Base-by-base conservation (phyloP, 2,113 vertebrate species). In the Hucho hucho region DNA sequence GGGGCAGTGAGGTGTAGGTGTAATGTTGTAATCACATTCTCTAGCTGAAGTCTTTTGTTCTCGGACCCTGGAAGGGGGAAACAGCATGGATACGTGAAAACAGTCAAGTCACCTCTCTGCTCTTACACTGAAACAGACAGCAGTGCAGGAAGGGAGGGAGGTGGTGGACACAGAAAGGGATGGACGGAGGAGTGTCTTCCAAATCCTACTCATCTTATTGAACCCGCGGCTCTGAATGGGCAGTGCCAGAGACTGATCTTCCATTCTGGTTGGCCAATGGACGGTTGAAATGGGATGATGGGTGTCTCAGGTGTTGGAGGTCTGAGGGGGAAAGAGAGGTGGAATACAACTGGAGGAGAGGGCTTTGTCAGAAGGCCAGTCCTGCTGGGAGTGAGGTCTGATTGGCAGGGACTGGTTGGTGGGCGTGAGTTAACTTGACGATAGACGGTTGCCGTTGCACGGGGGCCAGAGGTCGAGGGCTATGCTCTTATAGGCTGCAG, bases 401-500 rank as follows among this genome's bases (percentile, higher is more conserved):
- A 79, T 37, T 73, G 59, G 61, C n/a, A 61, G 79, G 37, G 29
- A 74, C 71, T 75, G 49, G 37, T 28, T 26, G 16, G 56, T 69
- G 63, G 43, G 29, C 6, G 75, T 77, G 59, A 56, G 73, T 69
- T 24, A 73, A 53, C 49, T 53, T 74, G 81, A 37, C 0, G 14
- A 22, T 13, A 78, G 76, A 69, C 12, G n/a, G 26, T 9, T 12
- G 25, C 65, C 18, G 24, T 56, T 25, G 77, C 22, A 67, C 70
- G 59, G 63, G 76, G 82, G 66, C 13, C 63, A 76, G 59, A 64
- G 63, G 70, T 49, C 12, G 78, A 69, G 22, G 75, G 80, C 63
- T 85, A 74, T 81, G 76, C 84, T 75, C 92, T 95, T 95, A 98
- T 67, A 96, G 91, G 68, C 92, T 87, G 2, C 91, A 92, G 87